A percentile compares a stretch with the other conserved stretches of the same genome.
These are phyloP conservation scores for Seira musarum DNA, from an alignment of 2,888 invertebrate species.

Conservation along the genomic window DNA sequence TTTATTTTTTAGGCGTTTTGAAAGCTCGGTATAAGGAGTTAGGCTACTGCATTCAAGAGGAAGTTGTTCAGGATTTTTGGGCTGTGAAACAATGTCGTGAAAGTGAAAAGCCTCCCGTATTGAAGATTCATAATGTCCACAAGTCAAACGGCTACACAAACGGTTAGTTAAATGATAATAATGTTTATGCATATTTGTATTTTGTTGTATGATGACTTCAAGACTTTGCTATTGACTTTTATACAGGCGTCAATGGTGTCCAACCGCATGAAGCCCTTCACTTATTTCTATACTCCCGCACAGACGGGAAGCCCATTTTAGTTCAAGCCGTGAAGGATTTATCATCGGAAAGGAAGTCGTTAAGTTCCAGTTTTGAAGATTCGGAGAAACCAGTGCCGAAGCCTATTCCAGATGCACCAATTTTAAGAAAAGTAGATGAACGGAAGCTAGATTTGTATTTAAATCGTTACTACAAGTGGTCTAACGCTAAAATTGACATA, in stretches of 20 bases:
- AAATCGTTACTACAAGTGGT: constrained; percentile 51
- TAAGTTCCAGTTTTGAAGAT: no score
- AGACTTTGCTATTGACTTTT: constrained; percentile 1
- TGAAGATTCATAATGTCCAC: constrained; percentile 66
- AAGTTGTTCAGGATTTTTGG: constrained; percentile 65
- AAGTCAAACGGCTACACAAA: constrained; percentile 63
- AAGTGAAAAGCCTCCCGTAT: constrained; percentile 49
- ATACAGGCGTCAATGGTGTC: constrained; percentile 59
- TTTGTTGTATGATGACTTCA: not conserved
- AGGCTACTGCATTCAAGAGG: constrained; percentile 61
- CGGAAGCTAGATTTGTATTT: constrained; percentile 52
- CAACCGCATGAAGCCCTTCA: constrained; percentile 49
- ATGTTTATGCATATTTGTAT: not conserved
- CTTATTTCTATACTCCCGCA: constrained; percentile 60
- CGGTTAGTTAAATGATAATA: constrained; percentile 26
- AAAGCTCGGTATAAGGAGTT: constrained; percentile 60
- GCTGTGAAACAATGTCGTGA: constrained; percentile 50
- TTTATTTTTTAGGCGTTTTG: constrained; percentile 51
- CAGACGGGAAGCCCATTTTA: constrained; percentile 65
- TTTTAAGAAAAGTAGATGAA: constrained; percentile 37
- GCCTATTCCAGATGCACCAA: not conserved
- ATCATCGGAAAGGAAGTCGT: constrained; percentile 39
- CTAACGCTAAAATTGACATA: constrained; percentile 23
- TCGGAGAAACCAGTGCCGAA: no score
- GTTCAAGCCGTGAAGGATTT: constrained; percentile 60